Evolutionary conservation across 2,113 vertebrate genomes (phyloP), one percentile per base, ranked within the genome.

Genomic region (Entosphenus tridentatus): DNA sequence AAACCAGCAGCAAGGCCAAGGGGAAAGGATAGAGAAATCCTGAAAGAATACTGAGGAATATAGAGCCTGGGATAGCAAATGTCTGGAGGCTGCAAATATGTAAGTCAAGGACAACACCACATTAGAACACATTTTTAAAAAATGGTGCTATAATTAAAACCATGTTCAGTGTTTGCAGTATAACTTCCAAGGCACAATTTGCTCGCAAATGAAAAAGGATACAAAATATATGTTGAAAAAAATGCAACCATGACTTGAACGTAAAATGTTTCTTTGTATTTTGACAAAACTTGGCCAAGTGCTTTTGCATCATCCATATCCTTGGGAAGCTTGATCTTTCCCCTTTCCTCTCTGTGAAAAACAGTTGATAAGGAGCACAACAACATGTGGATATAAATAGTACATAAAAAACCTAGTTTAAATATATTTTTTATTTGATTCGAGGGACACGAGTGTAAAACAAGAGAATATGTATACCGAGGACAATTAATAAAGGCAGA

Each of bases 221-320:
- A 98, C 93, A 98, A 98, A 76, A 98, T 68, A 3, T 92, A 98
- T 1, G 92, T 98, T 73, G 90, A 80, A 80, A 98, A 98, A 78
- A 96, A 98, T 71, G 92, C 92, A 75, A 97, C 78, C 78, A 97
- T 80, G 72, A 98, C 93, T 81, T 98, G 86, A 75, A 87, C 85
- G 11, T 97, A 97, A 78, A 89, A 98, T 1, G 88, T 91, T 79
- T 98, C 91, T 77, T 97, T 98, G 71, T 98, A 98, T 77, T 93
- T 98, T 72, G 89, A 98, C 71, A 98, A 82, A 70, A 98, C 92
- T 72, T 85, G 93, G 75, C 92, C 93, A 80, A 98, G 78, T 67
- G 92, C 93, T 78, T 98, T 98, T 73, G 93, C 93, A 77, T 98
- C 93, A 70, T 97, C 89, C 93, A 98, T 96, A 76, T 97, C 87